phyloP scores from a whole-genome alignment of 2,888 invertebrate genomes.

The Onthophagus sagittarius region DNA sequence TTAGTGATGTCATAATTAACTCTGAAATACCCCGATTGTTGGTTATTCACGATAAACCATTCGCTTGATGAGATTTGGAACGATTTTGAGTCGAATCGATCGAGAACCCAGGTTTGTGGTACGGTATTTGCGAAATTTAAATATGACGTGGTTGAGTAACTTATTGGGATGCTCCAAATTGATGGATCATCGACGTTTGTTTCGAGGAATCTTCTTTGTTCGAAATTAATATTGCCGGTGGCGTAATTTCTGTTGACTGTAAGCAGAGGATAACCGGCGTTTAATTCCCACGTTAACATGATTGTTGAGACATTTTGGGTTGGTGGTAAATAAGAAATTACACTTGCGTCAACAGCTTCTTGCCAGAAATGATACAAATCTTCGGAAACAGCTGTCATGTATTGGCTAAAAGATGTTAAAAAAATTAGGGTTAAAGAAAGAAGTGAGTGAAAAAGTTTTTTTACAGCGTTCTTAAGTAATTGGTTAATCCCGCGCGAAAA shows the following conservation, averaged over 20 bases:
- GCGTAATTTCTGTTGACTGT: slow-evolving; percentile 14
- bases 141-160: slow-evolving; percentile 32
- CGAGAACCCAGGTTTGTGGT: slow-evolving; percentile 51
- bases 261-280: slow-evolving; percentile 22
- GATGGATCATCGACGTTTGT: slow-evolving; percentile 18
- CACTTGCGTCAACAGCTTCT: neutral
- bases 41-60: slow-evolving; percentile 58
- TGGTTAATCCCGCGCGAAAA: slow-evolving; percentile 22
- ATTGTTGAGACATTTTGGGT: slow-evolving; percentile 8
- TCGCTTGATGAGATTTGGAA: slow-evolving; percentile 35
- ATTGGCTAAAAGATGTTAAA: slow-evolving; percentile 12
- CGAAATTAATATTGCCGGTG: neutral
- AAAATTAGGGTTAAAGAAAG: slow-evolving; percentile 4
- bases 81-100: neutral
- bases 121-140: slow-evolving; percentile 50
- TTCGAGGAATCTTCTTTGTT: slow-evolving; percentile 15
- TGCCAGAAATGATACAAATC: slow-evolving; percentile 18
- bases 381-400: slow-evolving; percentile 14
- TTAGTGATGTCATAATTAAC: slow-evolving; percentile 46
- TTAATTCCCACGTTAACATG: slow-evolving; percentile 19
- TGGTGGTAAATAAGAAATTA: slow-evolving; percentile 1
- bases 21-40: slow-evolving; percentile 53
- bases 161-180: slow-evolving; percentile 42
- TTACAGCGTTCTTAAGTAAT: slow-evolving; percentile 13
- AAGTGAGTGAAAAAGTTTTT: neutral